These are phyloP conservation scores for Leptopilina syphax DNA, from an alignment of 2,888 invertebrate species.

Conservation along the genomic window DNA sequence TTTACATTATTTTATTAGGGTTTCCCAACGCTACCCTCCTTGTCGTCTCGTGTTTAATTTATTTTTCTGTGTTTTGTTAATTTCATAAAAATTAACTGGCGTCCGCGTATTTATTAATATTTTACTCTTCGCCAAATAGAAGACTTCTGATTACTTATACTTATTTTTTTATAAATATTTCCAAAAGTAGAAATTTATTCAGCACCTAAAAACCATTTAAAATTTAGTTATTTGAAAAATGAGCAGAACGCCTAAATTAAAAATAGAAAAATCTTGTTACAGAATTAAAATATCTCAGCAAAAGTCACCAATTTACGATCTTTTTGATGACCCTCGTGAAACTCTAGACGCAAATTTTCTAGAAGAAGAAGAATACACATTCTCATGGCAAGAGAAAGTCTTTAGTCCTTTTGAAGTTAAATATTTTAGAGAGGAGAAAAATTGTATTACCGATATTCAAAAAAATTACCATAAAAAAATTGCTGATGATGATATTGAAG, in stretches of 20 bases:
- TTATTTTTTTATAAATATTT: too few relatives aligned
- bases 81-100: too few relatives aligned
- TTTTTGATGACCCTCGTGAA: conserved; percentile 71
- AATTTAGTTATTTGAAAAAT: too few relatives aligned
- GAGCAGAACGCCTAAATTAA: neutral
- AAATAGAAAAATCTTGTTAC: conserved; percentile 60
- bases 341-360: conserved; percentile 70
- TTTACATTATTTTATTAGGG: too few relatives aligned
- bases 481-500: conserved; percentile 67
- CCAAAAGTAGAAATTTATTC: too few relatives aligned
- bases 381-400: conserved; percentile 87
- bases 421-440: conserved; percentile 80
- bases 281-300: conserved; percentile 73
- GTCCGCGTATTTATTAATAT: too few relatives aligned
- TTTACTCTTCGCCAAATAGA: too few relatives aligned
- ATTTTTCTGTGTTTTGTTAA: too few relatives aligned
- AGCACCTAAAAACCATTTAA: too few relatives aligned
- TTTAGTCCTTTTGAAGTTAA: conserved; percentile 82
- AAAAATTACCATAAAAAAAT: conserved; percentile 78
- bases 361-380: conserved; percentile 71
- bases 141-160: too few relatives aligned
- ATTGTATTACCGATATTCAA: conserved; percentile 82
- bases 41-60: too few relatives aligned
- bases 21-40: too few relatives aligned
- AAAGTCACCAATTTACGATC: conserved; percentile 70